Percentiles rank a stretch among this genome's conserved stretches.
Evolutionary conservation across 2,888 invertebrate species (phyloP).

Genomic region (Tineola bisselliella): DNA sequence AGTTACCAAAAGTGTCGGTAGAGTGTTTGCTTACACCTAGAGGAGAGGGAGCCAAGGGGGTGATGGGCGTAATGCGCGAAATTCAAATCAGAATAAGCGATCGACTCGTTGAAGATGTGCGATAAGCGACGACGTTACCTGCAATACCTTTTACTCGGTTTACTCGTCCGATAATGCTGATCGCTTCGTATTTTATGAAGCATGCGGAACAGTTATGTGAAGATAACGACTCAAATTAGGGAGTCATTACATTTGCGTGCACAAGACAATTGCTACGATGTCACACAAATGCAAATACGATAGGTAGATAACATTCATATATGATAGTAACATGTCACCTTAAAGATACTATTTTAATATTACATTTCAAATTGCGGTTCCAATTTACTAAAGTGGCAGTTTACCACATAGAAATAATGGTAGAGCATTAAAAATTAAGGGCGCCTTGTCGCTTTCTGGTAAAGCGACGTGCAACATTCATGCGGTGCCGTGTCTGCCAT

Average conservation of each 20-base stretch:
- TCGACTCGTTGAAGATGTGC: constrained; percentile 37
- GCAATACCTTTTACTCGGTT: constrained; percentile 21
- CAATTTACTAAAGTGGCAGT: constrained; percentile 22
- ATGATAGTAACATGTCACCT: constrained; percentile 5
- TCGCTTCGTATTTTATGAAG: constrained; percentile 9
- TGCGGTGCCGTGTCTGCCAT: constrained; percentile 33
- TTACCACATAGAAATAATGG: constrained; percentile 47
- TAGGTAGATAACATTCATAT: no score
- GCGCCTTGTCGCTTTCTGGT: constrained; percentile 26
- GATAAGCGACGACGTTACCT: constrained; percentile 39
- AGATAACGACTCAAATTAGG: constrained; percentile 2
- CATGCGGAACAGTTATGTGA: not conserved
- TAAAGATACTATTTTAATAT: constrained; percentile 19
- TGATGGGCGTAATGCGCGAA: constrained; percentile 52
- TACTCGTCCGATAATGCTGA: constrained; percentile 1
- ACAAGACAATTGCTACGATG: constrained; percentile 12
- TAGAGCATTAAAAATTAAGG: constrained; percentile 56
- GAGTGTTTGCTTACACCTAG: constrained; percentile 46
- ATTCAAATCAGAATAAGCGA: constrained; percentile 59
- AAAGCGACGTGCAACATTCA: constrained; percentile 42
- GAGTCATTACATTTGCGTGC: not conserved
- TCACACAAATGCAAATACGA: not conserved
- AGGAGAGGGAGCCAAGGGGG: constrained; percentile 24
- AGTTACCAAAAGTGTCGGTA: constrained; percentile 42
- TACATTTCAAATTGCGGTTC: constrained; percentile 39